Base-by-base conservation (phyloP, 2,888 invertebrate genomes). In the Diarsia dahlii region DNA sequence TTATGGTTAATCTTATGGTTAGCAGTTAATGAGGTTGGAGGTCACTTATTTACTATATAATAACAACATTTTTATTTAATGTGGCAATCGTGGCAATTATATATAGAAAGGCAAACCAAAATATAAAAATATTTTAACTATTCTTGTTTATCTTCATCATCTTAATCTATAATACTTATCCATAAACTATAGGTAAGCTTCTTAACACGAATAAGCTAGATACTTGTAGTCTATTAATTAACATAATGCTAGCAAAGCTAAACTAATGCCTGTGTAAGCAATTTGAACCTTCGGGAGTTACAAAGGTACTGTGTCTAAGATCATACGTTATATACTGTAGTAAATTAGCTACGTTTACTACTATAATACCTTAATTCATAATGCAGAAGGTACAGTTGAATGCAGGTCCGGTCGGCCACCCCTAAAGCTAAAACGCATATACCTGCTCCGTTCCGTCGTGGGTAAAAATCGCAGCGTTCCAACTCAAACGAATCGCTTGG, bases 401-500 rank as follows among this genome's bases (percentile, higher is more conserved):
- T 23, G 6, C 56, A 56, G 13, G 23, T 56, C 23, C 56, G 23
- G 56, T 8, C 13, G 13, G 13, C 6, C 13, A 23, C 6, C 56
- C 12, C 4, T 4, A 5, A 23, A 2, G 13, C 23, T 23, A 13
- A 13, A n/a, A n/a, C n/a, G n/a, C n/a, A n/a, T n/a, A n/a, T n/a
- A n/a, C n/a, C n/a, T n/a, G n/a, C n/a, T n/a, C n/a, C n/a, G n/a
- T n/a, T n/a, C n/a, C n/a, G n/a, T n/a, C n/a, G n/a, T n/a, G n/a
- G n/a, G n/a, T n/a, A n/a, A n/a, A n/a, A 56, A 23, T 56, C 13
- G 12, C 12, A 56, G 23, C n/a, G 54, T 23, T 56, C 13, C 23
- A 23, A 56, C 13, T 60, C 28, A 23, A 74, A 74, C 10, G 34
- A 78, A 77, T 48, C 48, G 10, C n/a, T 48, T 46, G 18, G 8